These are phyloP conservation scores for Siderastrea siderea DNA, from an alignment of 92 coral and sea anemone genomes.

Conservation along the genomic window DNA sequence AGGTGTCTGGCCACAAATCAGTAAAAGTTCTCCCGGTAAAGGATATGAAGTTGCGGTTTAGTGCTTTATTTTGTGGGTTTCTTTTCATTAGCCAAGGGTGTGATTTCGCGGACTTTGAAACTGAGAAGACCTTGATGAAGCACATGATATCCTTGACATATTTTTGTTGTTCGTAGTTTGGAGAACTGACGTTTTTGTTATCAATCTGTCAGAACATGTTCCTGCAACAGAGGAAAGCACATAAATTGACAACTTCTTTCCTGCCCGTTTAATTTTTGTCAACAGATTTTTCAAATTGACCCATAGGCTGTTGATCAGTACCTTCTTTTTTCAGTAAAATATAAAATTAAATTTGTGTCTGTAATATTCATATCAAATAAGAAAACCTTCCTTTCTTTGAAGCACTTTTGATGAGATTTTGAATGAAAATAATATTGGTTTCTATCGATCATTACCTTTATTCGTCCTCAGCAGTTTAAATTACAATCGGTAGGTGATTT, in stretches of 20 bases:
- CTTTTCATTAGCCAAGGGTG: not conserved
- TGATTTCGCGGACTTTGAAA: slow-evolving; percentile 16
- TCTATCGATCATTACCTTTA: not conserved
- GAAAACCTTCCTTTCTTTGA: too few species aligned
- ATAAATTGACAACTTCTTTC: slow-evolving; percentile 26
- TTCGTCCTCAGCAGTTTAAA: not conserved
- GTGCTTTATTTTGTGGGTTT: slow-evolving; percentile 5
- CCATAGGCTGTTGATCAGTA: too few species aligned
- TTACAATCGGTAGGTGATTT: not conserved
- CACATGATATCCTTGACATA: not conserved
- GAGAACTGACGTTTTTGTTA: not conserved
- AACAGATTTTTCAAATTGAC: not conserved
- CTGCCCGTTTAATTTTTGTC: slow-evolving; percentile 14
- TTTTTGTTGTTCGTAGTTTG: not conserved
- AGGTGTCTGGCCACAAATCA: slow-evolving; percentile 15
- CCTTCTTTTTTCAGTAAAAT: too few species aligned
- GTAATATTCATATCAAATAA: too few species aligned
- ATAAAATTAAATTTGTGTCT: too few species aligned
- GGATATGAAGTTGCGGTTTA: not conserved
- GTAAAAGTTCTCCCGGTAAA: not conserved
- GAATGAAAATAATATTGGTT: not conserved
- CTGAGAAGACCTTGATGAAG: slow-evolving; percentile 5
- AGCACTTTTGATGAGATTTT: not conserved
- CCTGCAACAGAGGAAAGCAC: not conserved
- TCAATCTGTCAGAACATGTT: not conserved